A percentile compares a stretch with the other conserved stretches of the same genome.
phyloP scores from a whole-genome alignment of 2,797 vertebrate genomes.

The Sebastolobus alascanus region DNA sequence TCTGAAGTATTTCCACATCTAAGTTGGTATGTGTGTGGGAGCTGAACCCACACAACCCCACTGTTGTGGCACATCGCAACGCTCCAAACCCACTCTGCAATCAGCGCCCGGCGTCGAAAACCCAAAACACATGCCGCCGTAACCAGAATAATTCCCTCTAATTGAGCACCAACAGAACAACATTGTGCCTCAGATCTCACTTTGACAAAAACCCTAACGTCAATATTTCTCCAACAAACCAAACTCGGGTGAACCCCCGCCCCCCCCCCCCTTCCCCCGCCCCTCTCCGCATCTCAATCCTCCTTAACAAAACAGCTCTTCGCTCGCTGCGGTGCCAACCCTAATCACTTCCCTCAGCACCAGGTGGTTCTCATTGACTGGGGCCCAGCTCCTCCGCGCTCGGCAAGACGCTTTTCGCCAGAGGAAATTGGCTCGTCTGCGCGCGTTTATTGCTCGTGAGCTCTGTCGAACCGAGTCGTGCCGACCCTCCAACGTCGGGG shows the following conservation, averaged over 20 bases:
- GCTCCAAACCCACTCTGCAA: conserved; percentile 25
- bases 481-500: conserved; percentile 39
- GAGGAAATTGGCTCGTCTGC: conserved; percentile 80
- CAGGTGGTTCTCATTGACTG: conserved; percentile 84
- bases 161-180: conserved; percentile 70
- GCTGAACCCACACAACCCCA: conserved; percentile 54
- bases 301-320: conserved; percentile 73
- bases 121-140: conserved; percentile 61
- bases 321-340: conserved; percentile 67
- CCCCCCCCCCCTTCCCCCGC: not conserved
- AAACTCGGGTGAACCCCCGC: conserved; percentile 33
- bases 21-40: conserved; percentile 46
- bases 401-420: conserved; percentile 69
- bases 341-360: conserved; percentile 80
- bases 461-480: conserved; percentile 38
- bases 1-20: conserved; percentile 37
- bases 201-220: conserved; percentile 50
- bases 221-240: conserved; percentile 74
- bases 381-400: conserved; percentile 64
- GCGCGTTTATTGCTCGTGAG: conserved; percentile 72
- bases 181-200: conserved; percentile 51
- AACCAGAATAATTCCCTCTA: conserved; percentile 60
- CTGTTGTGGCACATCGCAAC: conserved; percentile 56
- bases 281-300: conserved; percentile 44
- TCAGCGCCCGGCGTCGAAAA: conserved; percentile 51